These are phyloP conservation scores for Synodontis membranacea DNA, from an alignment of 2,113 vertebrate genomes.

Conservation along the genomic window DNA sequence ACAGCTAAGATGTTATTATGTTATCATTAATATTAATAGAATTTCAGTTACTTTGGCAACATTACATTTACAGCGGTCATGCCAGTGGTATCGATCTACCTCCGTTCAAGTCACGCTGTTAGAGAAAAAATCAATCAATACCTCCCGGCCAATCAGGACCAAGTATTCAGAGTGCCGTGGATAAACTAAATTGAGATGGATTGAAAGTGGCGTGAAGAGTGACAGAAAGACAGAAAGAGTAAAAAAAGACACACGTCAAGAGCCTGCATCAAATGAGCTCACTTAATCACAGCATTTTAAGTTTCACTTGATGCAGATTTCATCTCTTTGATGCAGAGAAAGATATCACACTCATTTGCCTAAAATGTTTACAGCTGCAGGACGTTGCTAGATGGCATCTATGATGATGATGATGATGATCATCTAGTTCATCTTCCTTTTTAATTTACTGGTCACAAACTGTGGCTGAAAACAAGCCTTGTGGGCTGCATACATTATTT, in stretches of 20 bases:
- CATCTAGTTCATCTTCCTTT: too few relatives aligned
- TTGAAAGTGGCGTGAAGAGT: not conserved
- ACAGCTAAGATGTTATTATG: not conserved
- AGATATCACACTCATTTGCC: not conserved
- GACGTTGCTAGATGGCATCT: not conserved
- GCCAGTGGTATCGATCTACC: not conserved
- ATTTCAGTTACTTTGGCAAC: not conserved
- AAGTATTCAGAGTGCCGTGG: not conserved
- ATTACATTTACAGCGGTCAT: not conserved
- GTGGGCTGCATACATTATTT: not conserved
- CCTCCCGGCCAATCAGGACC: not conserved
- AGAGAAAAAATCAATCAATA: not conserved
- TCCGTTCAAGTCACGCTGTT: not conserved
- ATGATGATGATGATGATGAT: not conserved
- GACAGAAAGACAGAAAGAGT: not conserved
- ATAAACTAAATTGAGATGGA: not conserved
- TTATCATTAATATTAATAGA: not conserved
- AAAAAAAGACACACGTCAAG: conserved; percentile 10
- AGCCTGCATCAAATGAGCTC: not conserved
- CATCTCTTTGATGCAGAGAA: not conserved
- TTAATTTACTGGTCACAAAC: not conserved
- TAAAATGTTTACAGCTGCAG: not conserved
- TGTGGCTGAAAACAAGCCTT: not conserved
- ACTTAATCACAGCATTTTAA: conserved; percentile 32
- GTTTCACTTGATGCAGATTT: conserved; percentile 12